Base-by-base conservation (phyloP, 1,140 invertebrate species). In the Panagrolaimus sp. region DNA sequence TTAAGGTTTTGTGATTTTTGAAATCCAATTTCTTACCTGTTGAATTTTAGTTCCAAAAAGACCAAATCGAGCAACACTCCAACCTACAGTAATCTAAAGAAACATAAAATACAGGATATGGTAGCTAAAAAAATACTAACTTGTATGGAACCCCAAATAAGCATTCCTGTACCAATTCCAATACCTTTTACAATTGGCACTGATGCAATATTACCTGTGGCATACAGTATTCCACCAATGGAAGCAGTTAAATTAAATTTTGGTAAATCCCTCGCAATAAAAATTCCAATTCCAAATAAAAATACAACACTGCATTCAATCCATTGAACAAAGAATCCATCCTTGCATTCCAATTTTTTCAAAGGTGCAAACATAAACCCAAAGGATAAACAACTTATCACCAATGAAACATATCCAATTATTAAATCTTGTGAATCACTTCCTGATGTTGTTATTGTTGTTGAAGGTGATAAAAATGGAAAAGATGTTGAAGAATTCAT, bases 311-410 rank as follows among this genome's bases (percentile, higher is more conserved):
- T 46, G 67, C 78, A 81, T 65, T 82, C 73, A 52, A 80, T 68
- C 78, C 78, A 80, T 69, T 80, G 79, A n/a, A 80, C 77, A 43
- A 81, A 80, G 46, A 80, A 71, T n/a, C 78, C 78, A 47, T 80
- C 78, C 69, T 65, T 71, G 46, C 70, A 76, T 48, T 81, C 73
- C 7, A 62, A 58, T 14, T 62, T 45, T 48, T 71, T 78, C 67
- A 80, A 67, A 6, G 78, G 78, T 43, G 72, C 69, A 65, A 80
- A 80, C 76, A 76, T 76, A 43, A 71, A 75, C 10, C 78, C 78
- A 58, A 80, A 80, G 32, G 68, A 55, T 43, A 68, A 32, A 68
- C 78, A 79, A 5, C 74, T 73, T 9, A 79, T 66, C 26, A 80
- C 44, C 55, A 76, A 66, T 28, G 74, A 70, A 21, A 58, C 64